phyloP scores from a whole-genome alignment of 2,797 vertebrate species.

The Lepilemur ruficaudatus region DNA sequence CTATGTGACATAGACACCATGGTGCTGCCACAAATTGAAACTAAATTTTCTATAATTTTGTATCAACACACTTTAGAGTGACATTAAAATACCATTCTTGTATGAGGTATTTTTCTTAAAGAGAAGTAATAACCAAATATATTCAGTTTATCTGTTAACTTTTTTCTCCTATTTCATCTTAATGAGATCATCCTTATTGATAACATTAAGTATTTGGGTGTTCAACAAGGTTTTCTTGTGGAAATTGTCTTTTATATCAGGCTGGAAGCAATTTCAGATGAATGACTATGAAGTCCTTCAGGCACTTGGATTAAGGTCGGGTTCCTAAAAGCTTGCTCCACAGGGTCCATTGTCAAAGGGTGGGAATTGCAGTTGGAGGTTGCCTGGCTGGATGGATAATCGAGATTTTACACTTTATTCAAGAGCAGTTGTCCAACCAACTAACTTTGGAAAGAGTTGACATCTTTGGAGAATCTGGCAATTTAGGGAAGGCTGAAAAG shows the following conservation, averaged over 20 bases:
- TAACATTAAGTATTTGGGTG: background rate
- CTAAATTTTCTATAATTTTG: slow-evolving; percentile 15
- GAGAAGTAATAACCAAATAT: background rate
- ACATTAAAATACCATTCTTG: background rate
- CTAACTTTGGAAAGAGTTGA: background rate
- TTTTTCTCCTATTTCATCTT: background rate
- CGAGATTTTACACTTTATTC: background rate
- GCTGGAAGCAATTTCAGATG: background rate
- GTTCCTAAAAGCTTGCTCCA: background rate
- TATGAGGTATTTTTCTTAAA: background rate
- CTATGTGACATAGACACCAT: background rate
- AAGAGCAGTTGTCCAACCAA: background rate
- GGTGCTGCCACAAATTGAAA: background rate
- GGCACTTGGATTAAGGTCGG: background rate
- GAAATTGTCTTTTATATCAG: background rate
- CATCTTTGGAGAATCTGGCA: background rate
- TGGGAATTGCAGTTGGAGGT: background rate
- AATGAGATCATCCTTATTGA: background rate
- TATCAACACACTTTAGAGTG: background rate
- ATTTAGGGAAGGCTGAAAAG: background rate
- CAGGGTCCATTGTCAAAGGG: background rate
- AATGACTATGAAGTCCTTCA: background rate
- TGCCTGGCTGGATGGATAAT: background rate
- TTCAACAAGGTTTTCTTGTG: background rate
- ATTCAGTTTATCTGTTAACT: background rate